Evolutionary conservation across 2,888 invertebrate species (phyloP).

Genomic region (Rhaphigaster nebulosa): DNA sequence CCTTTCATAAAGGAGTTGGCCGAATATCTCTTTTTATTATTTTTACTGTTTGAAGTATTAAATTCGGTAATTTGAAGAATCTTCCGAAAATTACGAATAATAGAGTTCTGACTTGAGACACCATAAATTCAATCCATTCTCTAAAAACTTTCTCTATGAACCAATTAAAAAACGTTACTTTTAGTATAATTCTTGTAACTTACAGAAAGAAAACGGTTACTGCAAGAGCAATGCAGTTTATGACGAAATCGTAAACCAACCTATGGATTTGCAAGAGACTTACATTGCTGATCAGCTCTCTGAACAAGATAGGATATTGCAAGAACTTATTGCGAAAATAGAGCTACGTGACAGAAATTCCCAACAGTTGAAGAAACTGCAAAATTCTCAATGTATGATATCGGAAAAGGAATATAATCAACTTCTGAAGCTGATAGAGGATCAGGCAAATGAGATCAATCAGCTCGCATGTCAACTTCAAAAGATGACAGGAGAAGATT

Average conservation of each 20-base stretch:
- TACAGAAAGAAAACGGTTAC: not conserved
- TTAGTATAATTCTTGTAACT: not conserved
- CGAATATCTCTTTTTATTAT: too few relatives aligned
- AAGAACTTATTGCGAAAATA: constrained; percentile 18
- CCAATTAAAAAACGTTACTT: not conserved
- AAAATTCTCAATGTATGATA: not conserved
- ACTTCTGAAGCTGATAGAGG: constrained; percentile 11
- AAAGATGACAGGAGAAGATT: not conserved
- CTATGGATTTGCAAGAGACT: constrained; percentile 3
- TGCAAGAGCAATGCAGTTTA: not conserved
- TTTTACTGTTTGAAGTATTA: not conserved
- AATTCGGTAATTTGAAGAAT: not conserved
- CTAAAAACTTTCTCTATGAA: too few relatives aligned
- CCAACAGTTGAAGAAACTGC: constrained; percentile 17
- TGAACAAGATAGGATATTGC: constrained; percentile 44
- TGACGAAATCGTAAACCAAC: not conserved
- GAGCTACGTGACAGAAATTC: constrained; percentile 35
- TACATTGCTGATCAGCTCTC: constrained; percentile 5
- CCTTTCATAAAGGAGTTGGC: too few relatives aligned
- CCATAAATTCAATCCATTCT: too few relatives aligned
- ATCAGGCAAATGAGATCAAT: constrained; percentile 19
- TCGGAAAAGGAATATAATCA: not conserved
- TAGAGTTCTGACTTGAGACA: not conserved
- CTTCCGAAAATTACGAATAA: not conserved
- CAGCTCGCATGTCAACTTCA: not conserved